Evolutionary conservation across 2,888 invertebrate genomes (phyloP).

Genomic region (Schizotus pectinicornis): DNA sequence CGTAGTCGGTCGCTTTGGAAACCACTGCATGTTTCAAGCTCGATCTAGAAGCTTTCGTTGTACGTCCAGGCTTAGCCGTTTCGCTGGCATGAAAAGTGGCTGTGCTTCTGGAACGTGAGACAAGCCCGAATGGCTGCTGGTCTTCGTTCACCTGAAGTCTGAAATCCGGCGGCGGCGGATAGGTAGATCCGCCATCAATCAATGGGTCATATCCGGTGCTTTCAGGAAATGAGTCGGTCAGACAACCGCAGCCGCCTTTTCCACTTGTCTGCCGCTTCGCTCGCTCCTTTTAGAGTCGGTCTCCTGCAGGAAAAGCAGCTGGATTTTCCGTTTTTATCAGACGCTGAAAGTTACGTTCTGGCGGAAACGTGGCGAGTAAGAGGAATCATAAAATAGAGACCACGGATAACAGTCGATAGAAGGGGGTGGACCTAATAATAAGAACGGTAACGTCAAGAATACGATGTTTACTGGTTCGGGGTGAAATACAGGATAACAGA

Average conservation of each 20-base stretch:
- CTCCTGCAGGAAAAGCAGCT: too few relatives aligned
- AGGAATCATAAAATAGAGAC: neutral
- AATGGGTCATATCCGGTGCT: constrained; percentile 50
- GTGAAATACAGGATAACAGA: too few relatives aligned
- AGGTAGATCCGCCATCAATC: constrained; percentile 42
- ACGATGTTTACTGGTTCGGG: too few relatives aligned
- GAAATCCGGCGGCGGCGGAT: neutral
- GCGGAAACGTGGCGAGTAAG: neutral
- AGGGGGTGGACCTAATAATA: too few relatives aligned
- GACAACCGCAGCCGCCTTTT: constrained; percentile 18
- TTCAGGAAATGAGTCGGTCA: constrained; percentile 47
- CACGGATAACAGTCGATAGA: too few relatives aligned
- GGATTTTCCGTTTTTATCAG: too few relatives aligned
- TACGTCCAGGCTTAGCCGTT: neutral
- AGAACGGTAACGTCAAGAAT: too few relatives aligned
- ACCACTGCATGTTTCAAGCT: neutral
- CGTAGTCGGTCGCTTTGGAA: neutral
- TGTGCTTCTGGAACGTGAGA: neutral
- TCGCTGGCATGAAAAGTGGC: neutral
- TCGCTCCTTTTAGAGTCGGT: too few relatives aligned
- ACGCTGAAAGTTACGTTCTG: too few relatives aligned
- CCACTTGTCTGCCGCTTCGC: neutral
- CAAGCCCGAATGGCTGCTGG: neutral
- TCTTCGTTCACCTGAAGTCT: constrained; percentile 1
- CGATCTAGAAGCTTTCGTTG: neutral